A percentile compares a stretch with the other conserved stretches of the same genome.
Evolutionary conservation across 2,113 vertebrate genomes (phyloP).

Genomic region (Brachyhypopomus gauderio): DNA sequence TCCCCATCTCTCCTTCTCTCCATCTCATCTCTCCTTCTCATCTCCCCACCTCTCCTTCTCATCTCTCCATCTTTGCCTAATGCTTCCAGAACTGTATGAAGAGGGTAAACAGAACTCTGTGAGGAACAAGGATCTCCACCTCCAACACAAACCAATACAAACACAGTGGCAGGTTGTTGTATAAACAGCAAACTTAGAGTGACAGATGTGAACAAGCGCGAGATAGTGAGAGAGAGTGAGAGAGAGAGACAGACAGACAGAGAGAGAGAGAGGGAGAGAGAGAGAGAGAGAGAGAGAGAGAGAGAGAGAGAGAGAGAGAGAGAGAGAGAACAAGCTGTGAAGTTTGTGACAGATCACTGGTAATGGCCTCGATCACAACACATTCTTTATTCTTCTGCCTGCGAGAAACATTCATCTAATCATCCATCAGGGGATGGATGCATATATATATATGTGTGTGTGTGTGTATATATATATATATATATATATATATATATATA

Average conservation of each 20-base stretch:
- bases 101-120: background rate
- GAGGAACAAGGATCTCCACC: constrained; percentile 9
- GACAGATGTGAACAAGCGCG: background rate
- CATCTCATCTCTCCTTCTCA: no score
- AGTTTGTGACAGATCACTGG: constrained; percentile 9
- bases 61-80: constrained; percentile 1
- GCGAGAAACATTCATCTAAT: constrained; percentile 11
- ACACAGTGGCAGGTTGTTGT: background rate
- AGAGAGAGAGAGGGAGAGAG: background rate
- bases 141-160: constrained; percentile 2
- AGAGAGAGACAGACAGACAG: constrained; percentile 14
- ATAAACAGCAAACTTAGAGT: constrained; percentile 1
- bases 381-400: background rate
- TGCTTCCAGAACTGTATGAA: background rate
- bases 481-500: no score
- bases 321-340: background rate
- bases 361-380: constrained; percentile 4
- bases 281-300: background rate
- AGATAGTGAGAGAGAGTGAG: background rate
- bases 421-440: background rate
- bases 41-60: background rate
- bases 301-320: background rate
- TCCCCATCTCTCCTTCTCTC: no score
- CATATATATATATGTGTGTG: background rate
- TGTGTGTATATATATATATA: no score